These are phyloP conservation scores for Manis pentadactyla DNA, from an alignment of 2,797 vertebrate genomes.

Conservation along the genomic window DNA sequence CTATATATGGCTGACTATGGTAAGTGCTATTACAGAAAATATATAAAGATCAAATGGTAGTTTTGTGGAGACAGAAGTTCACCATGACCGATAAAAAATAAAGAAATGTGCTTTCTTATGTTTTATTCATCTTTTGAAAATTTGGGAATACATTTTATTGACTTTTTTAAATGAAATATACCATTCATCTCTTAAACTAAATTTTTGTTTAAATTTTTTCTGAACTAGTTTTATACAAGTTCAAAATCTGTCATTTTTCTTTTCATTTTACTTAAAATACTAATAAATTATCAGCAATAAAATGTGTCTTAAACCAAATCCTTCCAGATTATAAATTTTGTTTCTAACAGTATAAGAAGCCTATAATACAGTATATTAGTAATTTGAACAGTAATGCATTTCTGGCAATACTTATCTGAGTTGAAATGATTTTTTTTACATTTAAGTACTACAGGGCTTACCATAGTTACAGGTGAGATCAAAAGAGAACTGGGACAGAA, in stretches of 20 bases:
- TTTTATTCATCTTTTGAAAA: neutral
- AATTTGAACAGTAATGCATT: neutral
- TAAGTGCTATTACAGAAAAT: neutral
- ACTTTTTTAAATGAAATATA: neutral
- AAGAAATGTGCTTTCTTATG: neutral
- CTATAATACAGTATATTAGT: neutral
- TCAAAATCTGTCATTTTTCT: neutral
- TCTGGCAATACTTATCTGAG: neutral
- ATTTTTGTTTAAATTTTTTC: neutral
- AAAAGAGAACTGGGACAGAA: neutral
- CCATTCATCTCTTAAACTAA: neutral
- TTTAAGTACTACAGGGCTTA: neutral
- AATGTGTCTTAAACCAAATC: neutral
- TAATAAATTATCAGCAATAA: neutral
- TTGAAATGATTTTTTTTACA: neutral
- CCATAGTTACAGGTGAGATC: neutral
- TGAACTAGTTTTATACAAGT: neutral
- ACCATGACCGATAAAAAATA: neutral
- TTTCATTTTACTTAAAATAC: neutral
- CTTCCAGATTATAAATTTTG: neutral
- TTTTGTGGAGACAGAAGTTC: neutral
- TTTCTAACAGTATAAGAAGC: neutral
- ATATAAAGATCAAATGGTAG: slow-evolving; percentile 21
- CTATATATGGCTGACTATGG: neutral
- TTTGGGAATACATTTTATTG: neutral